Conservation (phyloP, 2,888 invertebrate species). For the Helobdella robusta region DNA sequence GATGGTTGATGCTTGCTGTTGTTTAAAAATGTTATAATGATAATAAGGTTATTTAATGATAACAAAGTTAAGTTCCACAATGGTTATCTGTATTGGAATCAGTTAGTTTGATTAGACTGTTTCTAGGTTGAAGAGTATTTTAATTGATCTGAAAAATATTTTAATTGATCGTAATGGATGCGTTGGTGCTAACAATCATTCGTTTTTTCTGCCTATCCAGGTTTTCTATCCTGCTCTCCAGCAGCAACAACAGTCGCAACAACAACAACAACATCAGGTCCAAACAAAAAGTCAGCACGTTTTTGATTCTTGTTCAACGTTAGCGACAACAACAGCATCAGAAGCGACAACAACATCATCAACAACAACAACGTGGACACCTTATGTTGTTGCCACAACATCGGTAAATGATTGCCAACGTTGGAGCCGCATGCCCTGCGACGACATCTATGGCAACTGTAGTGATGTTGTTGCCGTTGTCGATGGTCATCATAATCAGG, state of each 20-base stretch:
- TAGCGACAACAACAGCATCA: conserved; percentile 1
- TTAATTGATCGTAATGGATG: too few species aligned
- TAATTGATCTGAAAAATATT: too few species aligned
- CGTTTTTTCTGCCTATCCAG: conserved; percentile 1
- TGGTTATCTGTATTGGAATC: too few species aligned
- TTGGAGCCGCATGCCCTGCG: too few species aligned
- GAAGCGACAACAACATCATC: not conserved
- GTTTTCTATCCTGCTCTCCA: conserved; percentile 15
- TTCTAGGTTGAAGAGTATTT: too few species aligned
- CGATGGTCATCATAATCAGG: not conserved
- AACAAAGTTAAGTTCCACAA: too few species aligned
- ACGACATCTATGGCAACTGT: too few species aligned
- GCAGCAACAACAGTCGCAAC: not conserved
- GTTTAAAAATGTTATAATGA: too few species aligned
- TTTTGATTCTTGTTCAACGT: not conserved
- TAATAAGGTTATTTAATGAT: too few species aligned
- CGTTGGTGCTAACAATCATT: too few species aligned
- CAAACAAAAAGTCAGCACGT: not conserved
- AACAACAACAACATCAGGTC: not conserved
- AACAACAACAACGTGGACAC: not conserved
- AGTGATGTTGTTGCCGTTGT: not conserved
- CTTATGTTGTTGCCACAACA: not conserved
- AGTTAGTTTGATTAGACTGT: too few species aligned
- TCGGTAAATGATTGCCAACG: not conserved
- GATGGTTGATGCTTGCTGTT: too few species aligned